phyloP scores from a whole-genome alignment of 1,140 invertebrate species.

The Danaus melanippus region DNA sequence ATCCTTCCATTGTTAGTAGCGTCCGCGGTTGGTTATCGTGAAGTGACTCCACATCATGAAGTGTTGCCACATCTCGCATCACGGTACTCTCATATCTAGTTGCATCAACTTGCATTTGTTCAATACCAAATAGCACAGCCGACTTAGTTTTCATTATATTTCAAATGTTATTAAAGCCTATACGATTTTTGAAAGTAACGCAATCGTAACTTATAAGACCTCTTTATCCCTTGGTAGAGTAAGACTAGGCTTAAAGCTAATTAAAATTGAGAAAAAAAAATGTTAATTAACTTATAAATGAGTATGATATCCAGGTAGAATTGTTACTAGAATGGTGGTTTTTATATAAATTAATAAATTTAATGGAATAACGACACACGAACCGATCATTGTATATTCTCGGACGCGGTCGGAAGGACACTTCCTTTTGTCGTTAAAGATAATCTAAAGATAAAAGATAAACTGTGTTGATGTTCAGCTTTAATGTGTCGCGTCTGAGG shows the following conservation, averaged over 20 bases:
- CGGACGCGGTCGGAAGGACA: conserved; percentile 35
- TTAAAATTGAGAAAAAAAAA: conserved; percentile 44
- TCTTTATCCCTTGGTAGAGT: conserved; percentile 55
- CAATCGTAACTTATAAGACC: neutral
- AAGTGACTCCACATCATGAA: conserved; percentile 20
- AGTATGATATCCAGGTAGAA: conserved; percentile 68
- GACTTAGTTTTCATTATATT: conserved; percentile 47
- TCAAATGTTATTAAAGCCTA: conserved; percentile 41
- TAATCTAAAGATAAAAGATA: conserved; percentile 6
- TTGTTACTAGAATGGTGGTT: conserved; percentile 70
- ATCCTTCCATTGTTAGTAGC: conserved; percentile 57
- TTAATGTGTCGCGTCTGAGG: conserved; percentile 32
- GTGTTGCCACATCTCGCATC: no score
- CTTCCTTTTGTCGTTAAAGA: conserved; percentile 13
- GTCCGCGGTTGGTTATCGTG: conserved; percentile 22
- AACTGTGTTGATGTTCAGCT: conserved; percentile 26
- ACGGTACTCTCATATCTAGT: conserved; percentile 33
- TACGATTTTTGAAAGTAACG: conserved; percentile 43
- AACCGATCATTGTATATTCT: conserved; percentile 37
- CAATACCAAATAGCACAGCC: conserved; percentile 59
- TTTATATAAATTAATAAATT: conserved; percentile 62
- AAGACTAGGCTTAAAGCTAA: conserved; percentile 64
- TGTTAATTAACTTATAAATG: conserved; percentile 60
- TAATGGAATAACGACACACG: conserved; percentile 44
- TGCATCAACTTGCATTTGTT: conserved; percentile 62